A percentile compares a stretch with the other conserved stretches of the same genome.
These are phyloP conservation scores for Pampus argenteus DNA, from an alignment of 2,797 vertebrate genomes.

Conservation along the genomic window DNA sequence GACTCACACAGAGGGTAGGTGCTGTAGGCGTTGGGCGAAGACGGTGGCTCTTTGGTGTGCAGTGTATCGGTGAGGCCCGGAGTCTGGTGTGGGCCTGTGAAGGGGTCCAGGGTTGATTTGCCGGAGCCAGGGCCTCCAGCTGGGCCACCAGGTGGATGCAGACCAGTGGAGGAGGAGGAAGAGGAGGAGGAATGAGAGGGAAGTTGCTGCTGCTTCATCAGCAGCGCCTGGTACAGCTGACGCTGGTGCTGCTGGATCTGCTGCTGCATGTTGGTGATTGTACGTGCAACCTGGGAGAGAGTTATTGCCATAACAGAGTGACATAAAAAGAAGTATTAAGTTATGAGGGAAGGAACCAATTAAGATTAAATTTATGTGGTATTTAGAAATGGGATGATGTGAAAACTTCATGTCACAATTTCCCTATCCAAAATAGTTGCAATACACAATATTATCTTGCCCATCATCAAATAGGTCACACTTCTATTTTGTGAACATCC, in stretches of 20 bases:
- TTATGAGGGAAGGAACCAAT: background rate
- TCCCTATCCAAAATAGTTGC: no score
- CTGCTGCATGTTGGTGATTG: constrained; percentile 99
- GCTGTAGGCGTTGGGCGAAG: constrained; percentile 94
- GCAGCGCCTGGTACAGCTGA: constrained; percentile 98
- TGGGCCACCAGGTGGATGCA: constrained; percentile 85
- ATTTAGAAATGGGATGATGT: no score
- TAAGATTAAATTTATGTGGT: no score
- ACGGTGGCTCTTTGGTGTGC: constrained; percentile 99
- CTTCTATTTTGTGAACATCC: no score
- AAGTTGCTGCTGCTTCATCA: constrained; percentile 96
- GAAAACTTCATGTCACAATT: no score
- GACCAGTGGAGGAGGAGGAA: constrained; percentile 87
- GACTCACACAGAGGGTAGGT: constrained; percentile 94
- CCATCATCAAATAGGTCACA: no score
- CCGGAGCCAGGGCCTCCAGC: constrained; percentile 86
- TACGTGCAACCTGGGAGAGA: constrained; percentile 93
- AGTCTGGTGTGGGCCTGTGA: constrained; percentile 90
- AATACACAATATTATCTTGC: no score
- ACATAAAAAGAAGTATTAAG: background rate
- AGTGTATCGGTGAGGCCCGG: constrained; percentile 92
- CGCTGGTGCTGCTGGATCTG: constrained; percentile 99
- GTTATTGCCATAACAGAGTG: background rate
- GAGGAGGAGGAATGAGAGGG: constrained; percentile 80
- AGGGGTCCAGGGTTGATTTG: constrained; percentile 95